phyloP scores from a whole-genome alignment of 2,888 invertebrate species.

The Brachypalpus laphriformis region DNA sequence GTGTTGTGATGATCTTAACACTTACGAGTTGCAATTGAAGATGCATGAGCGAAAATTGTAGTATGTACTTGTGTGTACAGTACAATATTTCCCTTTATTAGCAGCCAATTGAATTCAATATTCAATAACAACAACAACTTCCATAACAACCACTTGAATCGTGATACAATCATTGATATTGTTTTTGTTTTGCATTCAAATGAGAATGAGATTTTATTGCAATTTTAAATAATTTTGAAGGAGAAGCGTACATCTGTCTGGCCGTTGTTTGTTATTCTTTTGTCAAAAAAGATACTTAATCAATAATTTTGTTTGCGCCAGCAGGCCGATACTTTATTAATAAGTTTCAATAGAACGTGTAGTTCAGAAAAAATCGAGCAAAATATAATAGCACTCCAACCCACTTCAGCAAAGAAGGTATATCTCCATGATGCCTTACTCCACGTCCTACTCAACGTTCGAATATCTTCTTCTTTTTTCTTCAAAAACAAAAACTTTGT shows the following conservation, averaged over 20 bases:
- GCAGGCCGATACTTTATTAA: no score
- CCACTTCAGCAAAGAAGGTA: no score
- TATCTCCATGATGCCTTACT: no score
- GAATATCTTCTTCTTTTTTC: no score
- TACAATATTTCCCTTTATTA: slow-evolving; percentile 28
- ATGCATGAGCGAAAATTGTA: neutral
- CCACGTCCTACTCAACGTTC: no score
- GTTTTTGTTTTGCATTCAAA: neutral
- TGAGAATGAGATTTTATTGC: neutral
- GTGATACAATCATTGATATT: neutral
- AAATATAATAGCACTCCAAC: no score
- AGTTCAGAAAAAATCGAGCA: no score
- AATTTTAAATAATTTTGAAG: neutral
- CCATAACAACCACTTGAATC: neutral
- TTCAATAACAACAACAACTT: slow-evolving; percentile 3
- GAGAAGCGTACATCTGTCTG: neutral
- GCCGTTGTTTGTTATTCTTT: neutral
- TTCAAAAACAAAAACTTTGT: no score
- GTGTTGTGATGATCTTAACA: neutral
- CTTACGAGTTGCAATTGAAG: slow-evolving; percentile 14
- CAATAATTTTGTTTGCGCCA: no score
- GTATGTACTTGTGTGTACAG: neutral
- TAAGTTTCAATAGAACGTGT: no score
- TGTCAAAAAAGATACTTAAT: neutral
- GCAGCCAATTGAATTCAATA: slow-evolving; percentile 41